Evolutionary conservation across 1,140 invertebrate genomes (phyloP).

Genomic region (Macrobrachium nipponense): DNA sequence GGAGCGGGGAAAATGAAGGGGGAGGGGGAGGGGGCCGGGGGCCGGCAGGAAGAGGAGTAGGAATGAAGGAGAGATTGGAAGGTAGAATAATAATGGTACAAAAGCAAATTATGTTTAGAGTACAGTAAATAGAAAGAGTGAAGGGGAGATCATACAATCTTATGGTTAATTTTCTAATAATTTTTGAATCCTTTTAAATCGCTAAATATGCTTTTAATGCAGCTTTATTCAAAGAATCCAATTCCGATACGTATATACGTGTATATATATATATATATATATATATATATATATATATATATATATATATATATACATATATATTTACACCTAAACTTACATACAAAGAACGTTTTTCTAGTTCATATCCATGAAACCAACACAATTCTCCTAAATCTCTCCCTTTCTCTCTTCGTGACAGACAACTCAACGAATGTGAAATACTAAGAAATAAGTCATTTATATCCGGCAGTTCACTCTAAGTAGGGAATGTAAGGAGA

Average conservation of each 20-base stretch:
- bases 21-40: slow-evolving; percentile 11
- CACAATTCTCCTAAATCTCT: no score
- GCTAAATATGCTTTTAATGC: neutral
- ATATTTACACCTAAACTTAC: neutral
- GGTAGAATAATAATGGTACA: neutral
- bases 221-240: neutral
- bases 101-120: neutral
- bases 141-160: neutral
- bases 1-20: neutral
- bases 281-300: slow-evolving; percentile 38
- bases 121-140: neutral
- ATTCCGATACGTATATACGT: slow-evolving; percentile 13
- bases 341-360: no score
- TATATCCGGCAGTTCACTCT: no score
- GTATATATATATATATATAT: slow-evolving; percentile 30
- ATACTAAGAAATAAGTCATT: no score
- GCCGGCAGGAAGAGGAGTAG: slow-evolving; percentile 21
- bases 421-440: no score
- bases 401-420: no score
- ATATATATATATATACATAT: neutral
- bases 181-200: neutral
- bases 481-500: no score
- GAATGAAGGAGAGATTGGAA: slow-evolving; percentile 12
- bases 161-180: neutral
- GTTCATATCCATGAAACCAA: neutral